Conservation (phyloP, 2,888 invertebrate species). For the Volucella inanis region DNA sequence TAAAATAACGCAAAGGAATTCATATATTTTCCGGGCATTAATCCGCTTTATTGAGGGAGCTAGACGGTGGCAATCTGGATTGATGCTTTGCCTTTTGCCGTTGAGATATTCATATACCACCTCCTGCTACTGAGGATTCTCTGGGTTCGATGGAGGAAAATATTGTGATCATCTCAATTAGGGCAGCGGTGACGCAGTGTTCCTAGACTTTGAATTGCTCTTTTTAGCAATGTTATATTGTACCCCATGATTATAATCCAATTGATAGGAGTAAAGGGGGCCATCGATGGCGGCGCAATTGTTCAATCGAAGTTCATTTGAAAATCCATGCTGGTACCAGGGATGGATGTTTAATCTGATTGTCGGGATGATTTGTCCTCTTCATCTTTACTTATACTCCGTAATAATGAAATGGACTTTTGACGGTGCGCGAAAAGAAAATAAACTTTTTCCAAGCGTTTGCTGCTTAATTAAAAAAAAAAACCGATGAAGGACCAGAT, state of each 20-base stretch:
- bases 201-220: slow-evolving; percentile 63
- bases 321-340: slow-evolving; percentile 21
- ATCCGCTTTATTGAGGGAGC: slow-evolving; percentile 76
- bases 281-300: not conserved
- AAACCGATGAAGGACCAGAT: slow-evolving; percentile 47
- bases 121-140: not conserved
- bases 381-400: slow-evolving; percentile 12
- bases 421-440: slow-evolving; percentile 40
- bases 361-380: slow-evolving; percentile 69
- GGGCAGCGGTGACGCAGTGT: slow-evolving; percentile 48
- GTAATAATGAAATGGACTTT: slow-evolving; percentile 67
- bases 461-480: slow-evolving; percentile 68
- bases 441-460: slow-evolving; percentile 65
- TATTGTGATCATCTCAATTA: slow-evolving; percentile 74
- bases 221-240: slow-evolving; percentile 59
- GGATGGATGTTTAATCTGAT: slow-evolving; percentile 62
- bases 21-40: slow-evolving; percentile 77
- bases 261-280: slow-evolving; percentile 53
- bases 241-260: slow-evolving; percentile 63
- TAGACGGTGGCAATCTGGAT: slow-evolving; percentile 79
- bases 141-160: slow-evolving; percentile 49
- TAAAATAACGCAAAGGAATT: slow-evolving; percentile 78
- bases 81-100: slow-evolving; percentile 76
- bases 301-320: slow-evolving; percentile 67
- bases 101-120: slow-evolving; percentile 18